A percentile compares a stretch with the other conserved stretches of the same genome.
phyloP scores from a whole-genome alignment of 2,797 vertebrate species.

The Periparus ater region DNA sequence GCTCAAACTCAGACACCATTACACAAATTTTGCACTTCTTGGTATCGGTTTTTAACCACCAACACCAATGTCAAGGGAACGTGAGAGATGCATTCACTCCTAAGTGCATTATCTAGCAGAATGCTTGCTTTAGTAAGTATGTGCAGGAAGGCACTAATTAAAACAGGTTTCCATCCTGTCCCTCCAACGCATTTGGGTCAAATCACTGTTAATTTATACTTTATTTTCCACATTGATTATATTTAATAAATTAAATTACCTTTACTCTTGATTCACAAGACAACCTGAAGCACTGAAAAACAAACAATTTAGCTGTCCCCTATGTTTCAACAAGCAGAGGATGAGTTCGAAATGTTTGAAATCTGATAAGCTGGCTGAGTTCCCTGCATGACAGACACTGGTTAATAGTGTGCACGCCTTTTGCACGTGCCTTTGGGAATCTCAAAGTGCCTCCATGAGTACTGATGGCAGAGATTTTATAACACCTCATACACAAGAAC shows the following conservation, averaged over 20 bases:
- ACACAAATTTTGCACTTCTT: background rate
- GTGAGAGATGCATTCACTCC: background rate
- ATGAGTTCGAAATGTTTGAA: background rate
- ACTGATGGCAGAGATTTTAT: slow-evolving; percentile 26
- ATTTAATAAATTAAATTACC: background rate
- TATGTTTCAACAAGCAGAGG: background rate
- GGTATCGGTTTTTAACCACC: background rate
- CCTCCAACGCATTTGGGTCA: background rate
- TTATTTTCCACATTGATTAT: background rate
- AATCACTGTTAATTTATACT: background rate
- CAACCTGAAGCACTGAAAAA: background rate
- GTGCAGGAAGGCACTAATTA: background rate
- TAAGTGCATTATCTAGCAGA: background rate
- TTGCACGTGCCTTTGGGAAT: background rate
- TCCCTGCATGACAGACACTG: background rate
- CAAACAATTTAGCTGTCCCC: background rate
- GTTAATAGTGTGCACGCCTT: background rate
- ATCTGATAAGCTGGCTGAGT: background rate
- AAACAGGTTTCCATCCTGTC: background rate
- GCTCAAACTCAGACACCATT: background rate
- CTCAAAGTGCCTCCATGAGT: background rate
- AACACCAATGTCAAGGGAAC: background rate
- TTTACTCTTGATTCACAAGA: background rate
- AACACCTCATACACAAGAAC: background rate
- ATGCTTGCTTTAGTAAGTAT: background rate